Conservation (phyloP, 2,888 invertebrate genomes). For the Eumacrocentrus americanus region DNA sequence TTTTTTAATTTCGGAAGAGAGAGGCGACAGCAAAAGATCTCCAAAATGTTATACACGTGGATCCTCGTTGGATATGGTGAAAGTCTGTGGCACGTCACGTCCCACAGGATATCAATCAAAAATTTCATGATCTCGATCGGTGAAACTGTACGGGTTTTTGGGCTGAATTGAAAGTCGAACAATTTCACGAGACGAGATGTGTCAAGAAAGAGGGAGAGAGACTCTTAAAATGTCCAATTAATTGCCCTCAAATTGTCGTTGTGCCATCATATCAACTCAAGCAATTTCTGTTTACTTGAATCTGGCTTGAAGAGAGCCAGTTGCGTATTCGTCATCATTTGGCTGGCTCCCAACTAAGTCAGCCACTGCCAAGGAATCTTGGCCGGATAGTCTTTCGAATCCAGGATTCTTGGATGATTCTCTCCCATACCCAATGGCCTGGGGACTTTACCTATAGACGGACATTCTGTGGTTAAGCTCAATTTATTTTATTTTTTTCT, state of each 20-base stretch:
- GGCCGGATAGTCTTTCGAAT: slow-evolving; percentile 36
- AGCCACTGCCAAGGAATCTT: slow-evolving; percentile 53
- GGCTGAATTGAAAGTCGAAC: neutral
- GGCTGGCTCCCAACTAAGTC: slow-evolving; percentile 49
- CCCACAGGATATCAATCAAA: slow-evolving; percentile 28
- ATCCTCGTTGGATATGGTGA: slow-evolving; percentile 11
- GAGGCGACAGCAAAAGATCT: neutral
- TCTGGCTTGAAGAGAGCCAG: slow-evolving; percentile 19
- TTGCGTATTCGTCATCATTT: slow-evolving; percentile 49
- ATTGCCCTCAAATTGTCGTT: slow-evolving; percentile 4
- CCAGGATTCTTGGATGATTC: slow-evolving; percentile 31
- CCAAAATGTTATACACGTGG: neutral
- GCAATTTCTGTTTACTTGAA: slow-evolving; percentile 31
- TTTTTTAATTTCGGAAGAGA: neutral
- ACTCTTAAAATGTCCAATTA: neutral
- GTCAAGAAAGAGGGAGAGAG: neutral
- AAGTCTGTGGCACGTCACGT: slow-evolving; percentile 6
- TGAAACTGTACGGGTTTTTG: slow-evolving; percentile 20
- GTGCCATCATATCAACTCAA: too few relatives aligned
- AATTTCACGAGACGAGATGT: neutral
- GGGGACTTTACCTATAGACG: too few relatives aligned
- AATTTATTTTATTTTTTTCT: slow-evolving; percentile 20
- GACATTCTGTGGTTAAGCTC: too few relatives aligned
- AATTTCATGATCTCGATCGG: slow-evolving; percentile 30
- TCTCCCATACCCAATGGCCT: neutral